These are phyloP conservation scores for Huso huso DNA, from an alignment of 2,797 vertebrate genomes.

Conservation along the genomic window DNA sequence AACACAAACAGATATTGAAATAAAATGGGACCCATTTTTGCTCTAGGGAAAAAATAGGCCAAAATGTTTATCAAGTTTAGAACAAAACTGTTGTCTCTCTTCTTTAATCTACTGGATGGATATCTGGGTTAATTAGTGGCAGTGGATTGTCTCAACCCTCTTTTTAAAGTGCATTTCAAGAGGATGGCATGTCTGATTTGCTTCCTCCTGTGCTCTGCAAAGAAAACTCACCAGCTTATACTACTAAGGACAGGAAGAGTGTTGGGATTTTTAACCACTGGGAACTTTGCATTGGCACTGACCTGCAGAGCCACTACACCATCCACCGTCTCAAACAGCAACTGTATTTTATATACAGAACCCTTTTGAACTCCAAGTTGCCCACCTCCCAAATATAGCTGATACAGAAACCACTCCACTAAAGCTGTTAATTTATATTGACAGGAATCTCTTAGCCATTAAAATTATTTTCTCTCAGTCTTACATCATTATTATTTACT, in stretches of 20 bases:
- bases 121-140: too few species aligned
- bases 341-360: neutral
- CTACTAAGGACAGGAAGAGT: neutral
- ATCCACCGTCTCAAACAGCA: neutral
- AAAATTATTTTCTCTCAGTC: too few species aligned
- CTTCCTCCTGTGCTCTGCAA: neutral
- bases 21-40: too few species aligned
- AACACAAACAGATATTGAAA: too few species aligned
- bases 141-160: neutral
- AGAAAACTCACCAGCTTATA: conserved; percentile 3
- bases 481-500: neutral
- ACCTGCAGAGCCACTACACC: conserved; percentile 5
- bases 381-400: neutral
- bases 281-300: neutral
- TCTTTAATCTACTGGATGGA: too few species aligned
- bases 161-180: neutral
- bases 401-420: neutral
- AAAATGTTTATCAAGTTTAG: too few species aligned
- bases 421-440: neutral
- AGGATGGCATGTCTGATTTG: neutral
- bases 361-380: neutral
- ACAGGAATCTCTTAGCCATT: too few species aligned
- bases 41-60: too few species aligned
- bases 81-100: too few species aligned
- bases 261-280: neutral